Evolutionary conservation across 2,113 vertebrate genomes (phyloP).

Genomic region (Dipodomys merriami): DNA sequence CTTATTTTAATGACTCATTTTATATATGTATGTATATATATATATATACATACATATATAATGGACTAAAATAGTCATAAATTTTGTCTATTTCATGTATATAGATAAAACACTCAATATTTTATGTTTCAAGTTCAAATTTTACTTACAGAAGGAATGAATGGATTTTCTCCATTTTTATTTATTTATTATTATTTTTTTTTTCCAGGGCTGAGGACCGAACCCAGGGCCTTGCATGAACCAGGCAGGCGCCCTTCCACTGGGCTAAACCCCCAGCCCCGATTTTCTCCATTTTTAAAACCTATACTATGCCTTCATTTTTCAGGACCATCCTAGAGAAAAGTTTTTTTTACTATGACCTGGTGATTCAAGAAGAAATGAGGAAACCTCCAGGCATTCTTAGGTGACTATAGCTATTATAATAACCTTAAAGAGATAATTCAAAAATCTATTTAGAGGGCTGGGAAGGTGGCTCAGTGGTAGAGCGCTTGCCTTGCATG

Average conservation of each 20-base stretch:
- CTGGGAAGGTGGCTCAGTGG: no score
- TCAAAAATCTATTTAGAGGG: conserved; percentile 1
- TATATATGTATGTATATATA: no score
- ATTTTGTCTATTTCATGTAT: no score
- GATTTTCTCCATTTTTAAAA: not conserved
- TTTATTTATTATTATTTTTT: not conserved
- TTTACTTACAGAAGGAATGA: not conserved
- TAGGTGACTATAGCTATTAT: conserved; percentile 31
- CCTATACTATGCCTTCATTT: not conserved
- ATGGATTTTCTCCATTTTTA: not conserved
- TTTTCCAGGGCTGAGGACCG: not conserved
- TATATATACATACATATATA: no score
- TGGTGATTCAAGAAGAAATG: conserved; percentile 44
- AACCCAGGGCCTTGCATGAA: no score
- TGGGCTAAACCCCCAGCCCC: no score
- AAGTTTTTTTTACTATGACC: conserved; percentile 58
- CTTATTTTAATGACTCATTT: no score
- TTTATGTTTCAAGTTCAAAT: not conserved
- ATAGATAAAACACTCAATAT: no score
- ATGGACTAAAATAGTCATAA: conserved; percentile 38
- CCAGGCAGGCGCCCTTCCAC: no score
- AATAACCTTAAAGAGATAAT: conserved; percentile 41
- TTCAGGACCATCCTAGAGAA: conserved; percentile 6
- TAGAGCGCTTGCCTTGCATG: no score
- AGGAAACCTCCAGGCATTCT: conserved; percentile 18